These are phyloP conservation scores for Acrocera orbiculus DNA, from an alignment of 2,888 invertebrate genomes.

Conservation along the genomic window DNA sequence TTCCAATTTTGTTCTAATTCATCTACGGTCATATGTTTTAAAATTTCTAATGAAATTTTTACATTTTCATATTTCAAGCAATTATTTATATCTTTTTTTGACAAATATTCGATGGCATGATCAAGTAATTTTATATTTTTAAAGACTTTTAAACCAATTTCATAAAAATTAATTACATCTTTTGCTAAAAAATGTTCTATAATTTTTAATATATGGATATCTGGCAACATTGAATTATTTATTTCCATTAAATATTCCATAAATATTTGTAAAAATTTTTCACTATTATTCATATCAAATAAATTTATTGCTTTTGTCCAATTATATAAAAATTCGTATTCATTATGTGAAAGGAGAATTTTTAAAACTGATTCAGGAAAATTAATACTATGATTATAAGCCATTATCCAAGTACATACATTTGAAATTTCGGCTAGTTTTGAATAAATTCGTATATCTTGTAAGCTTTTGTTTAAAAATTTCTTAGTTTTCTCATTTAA, in stretches of 20 bases:
- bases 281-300: neutral
- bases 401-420: constrained; percentile 40
- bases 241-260: constrained; percentile 20
- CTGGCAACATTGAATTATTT: constrained; percentile 14
- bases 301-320: constrained; percentile 50
- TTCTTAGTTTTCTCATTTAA: constrained; percentile 21
- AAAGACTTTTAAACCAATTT: constrained; percentile 43
- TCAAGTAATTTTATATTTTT: constrained; percentile 43
- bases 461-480: constrained; percentile 37
- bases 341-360: constrained; percentile 18
- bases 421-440: constrained; percentile 40
- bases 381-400: constrained; percentile 32
- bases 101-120: constrained; percentile 44
- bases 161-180: constrained; percentile 43
- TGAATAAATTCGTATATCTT: constrained; percentile 45
- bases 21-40: constrained; percentile 39
- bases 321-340: constrained; percentile 42
- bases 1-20: constrained; percentile 44
- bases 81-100: constrained; percentile 30
- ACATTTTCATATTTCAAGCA: constrained; percentile 41
- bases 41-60: constrained; percentile 48
- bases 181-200: constrained; percentile 39
- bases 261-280: constrained; percentile 16
- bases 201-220: constrained; percentile 34
- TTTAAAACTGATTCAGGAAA: constrained; percentile 25